These are phyloP conservation scores for Peromyscus melanophrys DNA, from an alignment of 2,797 vertebrate genomes.

Conservation along the genomic window DNA sequence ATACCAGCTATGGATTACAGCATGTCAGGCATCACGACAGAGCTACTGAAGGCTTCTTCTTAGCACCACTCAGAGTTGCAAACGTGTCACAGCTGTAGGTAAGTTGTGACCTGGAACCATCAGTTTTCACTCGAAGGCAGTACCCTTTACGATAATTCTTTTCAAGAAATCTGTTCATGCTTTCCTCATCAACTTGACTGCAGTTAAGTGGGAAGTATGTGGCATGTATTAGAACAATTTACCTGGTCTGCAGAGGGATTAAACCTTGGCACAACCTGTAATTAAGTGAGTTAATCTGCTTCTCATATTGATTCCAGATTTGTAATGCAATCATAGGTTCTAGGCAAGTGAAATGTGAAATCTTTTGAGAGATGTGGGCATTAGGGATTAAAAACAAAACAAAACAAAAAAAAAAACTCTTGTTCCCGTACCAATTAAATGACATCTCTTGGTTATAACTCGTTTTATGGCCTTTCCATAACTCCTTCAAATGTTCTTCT, in stretches of 20 bases:
- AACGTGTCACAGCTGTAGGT: background rate
- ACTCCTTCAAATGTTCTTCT: constrained; percentile 74
- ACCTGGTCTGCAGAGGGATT: constrained; percentile 45
- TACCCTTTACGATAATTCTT: background rate
- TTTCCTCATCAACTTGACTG: constrained; percentile 25
- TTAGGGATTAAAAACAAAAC: constrained; percentile 40
- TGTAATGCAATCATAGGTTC: constrained; percentile 59
- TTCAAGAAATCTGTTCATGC: constrained; percentile 36
- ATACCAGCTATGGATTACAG: background rate
- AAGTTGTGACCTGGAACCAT: background rate
- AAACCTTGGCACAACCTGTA: constrained; percentile 40
- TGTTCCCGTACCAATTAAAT: constrained; percentile 77
- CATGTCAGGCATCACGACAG: background rate
- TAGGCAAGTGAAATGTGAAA: constrained; percentile 51
- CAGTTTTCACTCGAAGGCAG: background rate
- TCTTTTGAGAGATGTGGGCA: constrained; percentile 1
- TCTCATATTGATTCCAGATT: constrained; percentile 60
- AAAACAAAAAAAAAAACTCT: background rate
- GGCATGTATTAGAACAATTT: constrained; percentile 40
- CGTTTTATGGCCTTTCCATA: constrained; percentile 79
- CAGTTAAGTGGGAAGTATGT: background rate
- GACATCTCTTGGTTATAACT: constrained; percentile 57
- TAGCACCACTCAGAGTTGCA: background rate
- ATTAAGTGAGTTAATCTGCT: constrained; percentile 60
- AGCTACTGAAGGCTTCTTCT: background rate